Percentiles rank a stretch among this genome's conserved stretches.
These are phyloP conservation scores for Ctenosaura bakeri DNA, from an alignment of 2,797 vertebrate species.

Conservation along the genomic window DNA sequence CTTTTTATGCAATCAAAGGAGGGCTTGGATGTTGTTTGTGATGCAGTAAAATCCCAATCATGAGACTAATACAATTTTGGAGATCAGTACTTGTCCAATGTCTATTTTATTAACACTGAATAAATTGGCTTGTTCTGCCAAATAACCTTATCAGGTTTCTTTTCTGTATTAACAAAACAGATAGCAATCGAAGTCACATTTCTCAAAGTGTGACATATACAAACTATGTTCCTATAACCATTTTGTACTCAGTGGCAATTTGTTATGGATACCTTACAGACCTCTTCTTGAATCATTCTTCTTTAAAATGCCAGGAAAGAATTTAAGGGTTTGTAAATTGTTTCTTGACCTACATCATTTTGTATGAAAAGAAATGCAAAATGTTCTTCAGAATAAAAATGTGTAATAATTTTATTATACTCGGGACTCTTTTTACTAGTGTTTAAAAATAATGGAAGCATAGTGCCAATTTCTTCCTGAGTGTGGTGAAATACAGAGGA, in stretches of 20 bases:
- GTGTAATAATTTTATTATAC: slow-evolving; percentile 81
- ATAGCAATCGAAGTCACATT: slow-evolving; percentile 78
- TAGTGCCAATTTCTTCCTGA: not conserved
- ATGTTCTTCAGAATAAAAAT: slow-evolving; percentile 82
- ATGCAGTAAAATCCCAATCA: slow-evolving; percentile 67
- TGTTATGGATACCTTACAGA: slow-evolving; percentile 82
- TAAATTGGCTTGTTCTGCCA: slow-evolving; percentile 70
- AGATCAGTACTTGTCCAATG: slow-evolving; percentile 61
- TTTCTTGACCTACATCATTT: slow-evolving; percentile 84
- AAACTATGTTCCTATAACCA: slow-evolving; percentile 75
- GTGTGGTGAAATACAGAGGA: slow-evolving; percentile 6
- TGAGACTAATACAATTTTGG: slow-evolving; percentile 67
- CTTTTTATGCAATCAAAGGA: slow-evolving; percentile 79
- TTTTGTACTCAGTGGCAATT: slow-evolving; percentile 83
- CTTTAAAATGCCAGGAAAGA: slow-evolving; percentile 82
- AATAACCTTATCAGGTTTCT: slow-evolving; percentile 75
- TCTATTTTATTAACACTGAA: slow-evolving; percentile 77
- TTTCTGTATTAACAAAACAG: slow-evolving; percentile 77
- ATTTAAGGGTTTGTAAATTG: slow-evolving; percentile 83
- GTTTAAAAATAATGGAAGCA: slow-evolving; percentile 37
- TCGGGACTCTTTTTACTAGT: slow-evolving; percentile 60
- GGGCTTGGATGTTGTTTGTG: slow-evolving; percentile 77
- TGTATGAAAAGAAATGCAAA: slow-evolving; percentile 84
- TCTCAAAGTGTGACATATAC: slow-evolving; percentile 77
- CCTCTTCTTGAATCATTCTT: slow-evolving; percentile 84